Base-by-base conservation (phyloP, 2,113 vertebrate genomes). In the Scytalopus superciliaris region DNA sequence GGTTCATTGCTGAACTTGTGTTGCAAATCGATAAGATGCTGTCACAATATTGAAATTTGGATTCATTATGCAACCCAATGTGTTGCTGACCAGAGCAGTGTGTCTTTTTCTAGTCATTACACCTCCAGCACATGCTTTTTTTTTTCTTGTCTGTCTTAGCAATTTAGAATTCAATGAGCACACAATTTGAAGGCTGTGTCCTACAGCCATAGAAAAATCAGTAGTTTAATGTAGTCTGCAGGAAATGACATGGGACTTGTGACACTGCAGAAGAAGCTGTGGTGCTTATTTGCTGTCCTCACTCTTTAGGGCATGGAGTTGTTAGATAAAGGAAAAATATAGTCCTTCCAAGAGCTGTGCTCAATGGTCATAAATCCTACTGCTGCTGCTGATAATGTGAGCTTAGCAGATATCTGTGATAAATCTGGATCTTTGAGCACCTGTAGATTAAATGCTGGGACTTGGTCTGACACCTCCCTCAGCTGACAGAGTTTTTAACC, bases 381-480 rank as follows among this genome's bases (percentile, higher is more conserved):
- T 69, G 47, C 60, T 78, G 28, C 82, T 23, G 23, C 70, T 55
- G 62, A 1, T 40, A 49, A 25, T 37, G 40, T 3, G 14, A 63
- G 8, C 50, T 63, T 52, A 56, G 47, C 55, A 64, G 68, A 12
- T 56, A 49, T 19, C 53, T 0, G 0, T 15, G 70, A 73, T 53
- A 57, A 77, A 92, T 39, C 45, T 77, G 79, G 33, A 55, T 74
- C 19, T 63, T 57, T 59, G 73, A 22, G 4, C 37, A 19, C 14
- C 75, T 70, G 23, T 6, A 45, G 63, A 10, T 35, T 35, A 55
- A 80, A 42, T 0, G 2, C 27, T 80, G 83, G 53, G 63, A 33
- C 60, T 63, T 55, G 39, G 5, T 35, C 55, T 86, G 68, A 39
- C 3, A 12, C 60, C 63, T 91, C 7, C 3, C 35, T 85, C 74